Conservation (phyloP, 2,113 vertebrate genomes). For the Melanotaenia duboulayi region DNA sequence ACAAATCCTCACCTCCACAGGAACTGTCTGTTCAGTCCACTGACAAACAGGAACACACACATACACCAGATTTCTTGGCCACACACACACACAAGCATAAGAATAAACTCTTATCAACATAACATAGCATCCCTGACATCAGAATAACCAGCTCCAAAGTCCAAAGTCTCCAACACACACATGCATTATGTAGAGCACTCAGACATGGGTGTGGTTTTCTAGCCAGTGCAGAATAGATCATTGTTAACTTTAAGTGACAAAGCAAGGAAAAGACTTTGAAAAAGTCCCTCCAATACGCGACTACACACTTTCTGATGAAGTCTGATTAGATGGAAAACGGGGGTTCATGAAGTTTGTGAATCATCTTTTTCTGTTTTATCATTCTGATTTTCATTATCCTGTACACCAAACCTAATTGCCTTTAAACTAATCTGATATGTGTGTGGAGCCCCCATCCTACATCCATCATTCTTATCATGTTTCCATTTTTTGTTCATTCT, state of each 20-base stretch:
- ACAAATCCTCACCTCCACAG: slow-evolving; percentile 47
- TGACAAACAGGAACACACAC: slow-evolving; percentile 58
- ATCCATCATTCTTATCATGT: slow-evolving; percentile 66
- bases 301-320: slow-evolving; percentile 3
- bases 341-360: slow-evolving; percentile 21
- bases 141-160: slow-evolving; percentile 31
- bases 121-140: slow-evolving; percentile 38
- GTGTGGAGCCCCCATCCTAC: slow-evolving; percentile 13
- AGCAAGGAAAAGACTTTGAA: slow-evolving; percentile 56
- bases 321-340: slow-evolving; percentile 23
- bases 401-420: slow-evolving; percentile 9
- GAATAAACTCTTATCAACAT: slow-evolving; percentile 53
- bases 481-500: slow-evolving; percentile 66
- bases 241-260: slow-evolving; percentile 50
- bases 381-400: slow-evolving; percentile 33
- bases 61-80: slow-evolving; percentile 10
- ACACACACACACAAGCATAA: slow-evolving; percentile 17
- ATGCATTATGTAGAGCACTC: slow-evolving; percentile 7
- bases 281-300: slow-evolving; percentile 40
- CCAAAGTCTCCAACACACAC: slow-evolving; percentile 25
- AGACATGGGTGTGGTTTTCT: slow-evolving; percentile 45
- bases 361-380: slow-evolving; percentile 22
- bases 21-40: slow-evolving; percentile 49
- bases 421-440: slow-evolving; percentile 21
- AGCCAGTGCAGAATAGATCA: slow-evolving; percentile 48